phyloP scores from a whole-genome alignment of 2,888 invertebrate species.

The Amaurobius ferox region DNA sequence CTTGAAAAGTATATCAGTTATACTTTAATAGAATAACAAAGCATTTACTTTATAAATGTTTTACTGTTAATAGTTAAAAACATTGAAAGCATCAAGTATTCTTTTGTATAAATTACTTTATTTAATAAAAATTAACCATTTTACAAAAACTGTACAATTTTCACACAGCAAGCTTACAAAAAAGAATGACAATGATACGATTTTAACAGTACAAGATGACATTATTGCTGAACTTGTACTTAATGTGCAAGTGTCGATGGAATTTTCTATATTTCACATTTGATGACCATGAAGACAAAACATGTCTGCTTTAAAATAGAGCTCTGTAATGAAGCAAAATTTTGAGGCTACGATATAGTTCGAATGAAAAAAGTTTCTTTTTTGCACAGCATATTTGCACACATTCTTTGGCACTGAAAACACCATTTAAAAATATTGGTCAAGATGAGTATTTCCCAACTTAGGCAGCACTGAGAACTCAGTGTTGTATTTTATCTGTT shows the following conservation, averaged over 20 bases:
- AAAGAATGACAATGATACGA: constrained; percentile 59
- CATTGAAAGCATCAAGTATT: too few relatives aligned
- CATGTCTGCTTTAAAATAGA: constrained; percentile 15
- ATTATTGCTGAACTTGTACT: constrained; percentile 30
- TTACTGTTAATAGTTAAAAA: too few relatives aligned
- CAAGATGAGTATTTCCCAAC: constrained; percentile 18
- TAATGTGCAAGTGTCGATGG: not conserved
- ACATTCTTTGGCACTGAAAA: constrained; percentile 19
- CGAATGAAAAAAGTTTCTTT: not conserved
- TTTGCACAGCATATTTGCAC: not conserved
- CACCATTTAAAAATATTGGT: constrained; percentile 6
- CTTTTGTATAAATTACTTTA: constrained; percentile 57
- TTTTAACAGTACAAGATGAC: constrained; percentile 22
- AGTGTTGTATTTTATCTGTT: not conserved
- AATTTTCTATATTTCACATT: constrained; percentile 7
- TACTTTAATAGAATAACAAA: too few relatives aligned
- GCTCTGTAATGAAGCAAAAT: constrained; percentile 12
- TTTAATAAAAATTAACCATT: constrained; percentile 57
- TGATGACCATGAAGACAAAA: constrained; percentile 19
- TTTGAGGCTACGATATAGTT: not conserved
- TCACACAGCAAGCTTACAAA: constrained; percentile 58
- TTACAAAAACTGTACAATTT: constrained; percentile 71
- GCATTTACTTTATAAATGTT: too few relatives aligned
- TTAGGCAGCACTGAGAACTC: not conserved
- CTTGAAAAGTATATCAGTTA: too few relatives aligned